phyloP scores from a whole-genome alignment of 2,888 invertebrate genomes.

The Ceriagrion tenellum region DNA sequence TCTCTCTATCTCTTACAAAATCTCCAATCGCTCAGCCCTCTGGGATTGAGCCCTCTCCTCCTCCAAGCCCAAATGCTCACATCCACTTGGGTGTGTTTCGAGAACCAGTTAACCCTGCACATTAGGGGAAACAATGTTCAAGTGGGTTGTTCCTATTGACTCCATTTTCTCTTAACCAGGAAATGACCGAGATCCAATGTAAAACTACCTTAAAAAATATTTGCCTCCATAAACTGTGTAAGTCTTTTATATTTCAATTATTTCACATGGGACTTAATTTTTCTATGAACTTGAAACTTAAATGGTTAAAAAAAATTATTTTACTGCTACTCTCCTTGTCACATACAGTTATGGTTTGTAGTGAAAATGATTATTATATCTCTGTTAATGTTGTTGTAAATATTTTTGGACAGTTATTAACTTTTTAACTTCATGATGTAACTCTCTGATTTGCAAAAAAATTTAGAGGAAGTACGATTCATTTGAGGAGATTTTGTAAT shows the following conservation, averaged over 20 bases:
- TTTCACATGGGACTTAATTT: background rate
- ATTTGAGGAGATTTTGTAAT: background rate
- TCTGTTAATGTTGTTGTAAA: slow-evolving; percentile 31
- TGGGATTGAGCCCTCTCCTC: background rate
- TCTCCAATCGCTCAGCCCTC: background rate
- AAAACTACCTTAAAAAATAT: background rate
- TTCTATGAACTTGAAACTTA: background rate
- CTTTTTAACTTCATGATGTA: background rate
- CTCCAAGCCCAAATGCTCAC: background rate
- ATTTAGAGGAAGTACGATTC: background rate
- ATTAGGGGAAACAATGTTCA: background rate
- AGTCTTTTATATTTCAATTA: background rate
- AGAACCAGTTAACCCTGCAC: background rate
- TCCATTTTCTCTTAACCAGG: background rate
- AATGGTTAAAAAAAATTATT: background rate
- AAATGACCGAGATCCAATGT: background rate
- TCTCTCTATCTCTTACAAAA: background rate
- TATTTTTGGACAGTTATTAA: slow-evolving; percentile 34
- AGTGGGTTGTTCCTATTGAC: background rate
- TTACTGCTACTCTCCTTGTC: background rate
- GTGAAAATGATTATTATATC: background rate
- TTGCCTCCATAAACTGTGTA: background rate
- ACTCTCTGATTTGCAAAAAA: background rate
- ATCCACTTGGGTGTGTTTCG: background rate
- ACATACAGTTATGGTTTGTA: background rate